Evolutionary conservation across 2,113 vertebrate genomes (phyloP), one percentile per base, ranked within the genome.

Genomic region (Laticauda colubrina): DNA sequence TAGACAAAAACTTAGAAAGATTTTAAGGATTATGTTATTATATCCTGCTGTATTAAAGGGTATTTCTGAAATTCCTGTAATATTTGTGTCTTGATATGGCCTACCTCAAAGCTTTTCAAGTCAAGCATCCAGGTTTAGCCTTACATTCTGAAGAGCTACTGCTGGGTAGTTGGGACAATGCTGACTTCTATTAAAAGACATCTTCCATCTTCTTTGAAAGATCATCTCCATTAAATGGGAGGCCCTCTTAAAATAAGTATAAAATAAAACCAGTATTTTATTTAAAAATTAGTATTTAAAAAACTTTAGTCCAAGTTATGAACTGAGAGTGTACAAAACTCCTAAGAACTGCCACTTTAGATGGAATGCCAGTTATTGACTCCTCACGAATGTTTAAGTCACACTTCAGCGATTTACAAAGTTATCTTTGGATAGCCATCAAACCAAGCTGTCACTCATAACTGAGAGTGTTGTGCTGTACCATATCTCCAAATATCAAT

Each of bases 351-450:
- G 69, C 91, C 64, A 86, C 23, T 92, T 54, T 55, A 24, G 23
- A 75, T 75, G 23, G 59, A 88, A 48, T 88, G 54, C 91, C 29
- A 23, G 57, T 88, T 75, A 53, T 43, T 18, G 94, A 94, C 95
- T 95, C 97, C 97, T 94, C 94, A 94, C 95, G 96, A 96, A 96
- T 97, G 92, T 92, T 96, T 94, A 95, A 96, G 95, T 95, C 94
- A 96, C 96, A 97, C 95, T 96, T 97, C 97, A 97, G 95, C 92
- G 96, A 96, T 93, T 96, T 95, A 96, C 93, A 85, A 96, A 97
- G 96, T 97, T 97, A 95, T 97, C 95, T 97, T 97, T 97, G 97
- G 97, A 96, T 90, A 94, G 94, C 91, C 95, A 97, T 97, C 96
- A 97, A 87, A 97, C 95, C 92, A 94, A 89, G 93, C 90, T 97